These are phyloP conservation scores for Trachurus trachurus DNA, from an alignment of 2,797 vertebrate species.

Conservation along the genomic window DNA sequence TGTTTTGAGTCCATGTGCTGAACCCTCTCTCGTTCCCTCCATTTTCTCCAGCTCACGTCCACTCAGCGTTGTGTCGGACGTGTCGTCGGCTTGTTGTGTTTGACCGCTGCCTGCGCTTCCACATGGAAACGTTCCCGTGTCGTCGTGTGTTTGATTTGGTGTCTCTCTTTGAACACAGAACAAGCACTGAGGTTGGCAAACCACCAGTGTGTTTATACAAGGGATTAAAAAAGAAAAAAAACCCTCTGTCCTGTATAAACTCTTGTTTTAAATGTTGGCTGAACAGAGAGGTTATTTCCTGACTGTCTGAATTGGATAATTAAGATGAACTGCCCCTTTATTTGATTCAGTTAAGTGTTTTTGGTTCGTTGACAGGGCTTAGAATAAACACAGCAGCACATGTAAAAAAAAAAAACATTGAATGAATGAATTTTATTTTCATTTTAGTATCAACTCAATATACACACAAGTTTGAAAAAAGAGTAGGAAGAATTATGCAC, in stretches of 20 bases:
- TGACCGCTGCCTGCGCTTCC: not conserved
- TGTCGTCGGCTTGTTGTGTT: not conserved
- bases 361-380: not conserved
- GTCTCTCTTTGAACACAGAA: conserved; percentile 1
- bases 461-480: too few species aligned
- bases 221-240: not conserved
- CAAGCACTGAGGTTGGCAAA: not conserved
- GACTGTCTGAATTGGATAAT: not conserved
- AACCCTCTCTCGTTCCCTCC: not conserved
- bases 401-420: not conserved
- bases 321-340: not conserved
- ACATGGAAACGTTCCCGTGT: not conserved
- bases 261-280: not conserved
- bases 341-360: not conserved
- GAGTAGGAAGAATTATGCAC: too few species aligned
- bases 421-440: too few species aligned
- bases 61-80: conserved; percentile 2
- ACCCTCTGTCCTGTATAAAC: not conserved
- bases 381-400: not conserved
- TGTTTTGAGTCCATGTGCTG: conserved; percentile 24
- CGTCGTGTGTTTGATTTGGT: not conserved
- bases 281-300: not conserved
- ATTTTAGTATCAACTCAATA: too few species aligned
- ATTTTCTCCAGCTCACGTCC: not conserved
- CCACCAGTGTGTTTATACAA: conserved; percentile 1